phyloP scores from a whole-genome alignment of 1,140 invertebrate genomes.

The Schlechtendalia chinensis region DNA sequence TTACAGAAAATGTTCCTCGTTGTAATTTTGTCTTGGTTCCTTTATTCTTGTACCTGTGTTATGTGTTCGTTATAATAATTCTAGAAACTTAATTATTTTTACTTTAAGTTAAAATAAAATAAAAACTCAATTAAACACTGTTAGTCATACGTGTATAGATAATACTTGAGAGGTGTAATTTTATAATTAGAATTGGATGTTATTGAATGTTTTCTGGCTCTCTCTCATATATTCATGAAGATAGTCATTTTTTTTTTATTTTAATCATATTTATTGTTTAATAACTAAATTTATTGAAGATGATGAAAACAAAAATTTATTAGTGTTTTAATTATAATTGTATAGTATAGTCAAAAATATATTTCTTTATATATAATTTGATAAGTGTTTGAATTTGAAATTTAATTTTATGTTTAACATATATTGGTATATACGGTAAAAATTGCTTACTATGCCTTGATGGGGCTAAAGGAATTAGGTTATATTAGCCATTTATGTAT shows the following conservation, averaged over 20 bases:
- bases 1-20: slow-evolving; percentile 35
- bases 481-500: too few species aligned
- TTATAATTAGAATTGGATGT: slow-evolving; percentile 17
- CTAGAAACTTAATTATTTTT: background rate
- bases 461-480: too few species aligned
- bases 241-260: background rate
- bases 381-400: background rate
- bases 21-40: slow-evolving; percentile 23
- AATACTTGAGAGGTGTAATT: background rate
- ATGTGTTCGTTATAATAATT: slow-evolving; percentile 1
- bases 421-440: slow-evolving; percentile 8
- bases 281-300: background rate
- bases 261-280: background rate
- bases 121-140: slow-evolving; percentile 13
- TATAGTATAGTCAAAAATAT: background rate
- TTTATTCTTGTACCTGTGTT: slow-evolving; percentile 32
- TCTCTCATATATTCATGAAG: background rate
- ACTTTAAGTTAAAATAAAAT: background rate
- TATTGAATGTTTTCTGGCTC: background rate
- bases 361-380: background rate
- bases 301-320: too few species aligned
- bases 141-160: background rate
- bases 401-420: slow-evolving; percentile 8
- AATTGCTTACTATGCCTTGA: background rate
- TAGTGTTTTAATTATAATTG: background rate